Conservation (phyloP, 2,113 vertebrate species). For the Thalassarche chlororhynchos region DNA sequence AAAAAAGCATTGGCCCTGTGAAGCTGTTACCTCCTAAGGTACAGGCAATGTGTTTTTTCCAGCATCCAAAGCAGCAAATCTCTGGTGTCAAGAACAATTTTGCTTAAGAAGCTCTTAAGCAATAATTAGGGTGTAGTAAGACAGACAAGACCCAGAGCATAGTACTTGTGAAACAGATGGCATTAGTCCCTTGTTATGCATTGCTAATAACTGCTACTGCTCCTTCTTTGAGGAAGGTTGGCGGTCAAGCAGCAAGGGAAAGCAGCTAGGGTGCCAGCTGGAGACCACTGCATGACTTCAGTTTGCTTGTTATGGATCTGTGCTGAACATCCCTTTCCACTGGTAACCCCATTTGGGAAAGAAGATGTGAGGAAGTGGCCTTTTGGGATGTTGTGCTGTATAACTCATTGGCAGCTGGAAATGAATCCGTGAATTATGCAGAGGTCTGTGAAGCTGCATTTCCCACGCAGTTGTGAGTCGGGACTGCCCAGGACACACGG, state of each 20-base stretch:
- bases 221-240: background rate
- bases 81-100: background rate
- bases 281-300: background rate
- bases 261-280: background rate
- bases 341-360: background rate
- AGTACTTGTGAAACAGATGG: background rate
- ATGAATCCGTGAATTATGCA: accelerated
- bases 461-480: accelerated
- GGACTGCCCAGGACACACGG: accelerated
- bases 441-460: background rate
- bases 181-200: background rate
- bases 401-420: background rate
- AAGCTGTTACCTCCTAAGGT: background rate
- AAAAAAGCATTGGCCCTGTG: background rate
- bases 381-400: background rate
- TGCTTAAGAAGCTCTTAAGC: background rate
- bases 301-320: background rate
- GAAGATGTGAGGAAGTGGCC: background rate
- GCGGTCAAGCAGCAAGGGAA: background rate
- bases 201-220: background rate
- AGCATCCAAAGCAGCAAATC: background rate
- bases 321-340: background rate
- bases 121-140: background rate
- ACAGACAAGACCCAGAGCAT: background rate
- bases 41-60: background rate